Conservation (phyloP, 2,888 invertebrate species). For the Choreutis nemorana region DNA sequence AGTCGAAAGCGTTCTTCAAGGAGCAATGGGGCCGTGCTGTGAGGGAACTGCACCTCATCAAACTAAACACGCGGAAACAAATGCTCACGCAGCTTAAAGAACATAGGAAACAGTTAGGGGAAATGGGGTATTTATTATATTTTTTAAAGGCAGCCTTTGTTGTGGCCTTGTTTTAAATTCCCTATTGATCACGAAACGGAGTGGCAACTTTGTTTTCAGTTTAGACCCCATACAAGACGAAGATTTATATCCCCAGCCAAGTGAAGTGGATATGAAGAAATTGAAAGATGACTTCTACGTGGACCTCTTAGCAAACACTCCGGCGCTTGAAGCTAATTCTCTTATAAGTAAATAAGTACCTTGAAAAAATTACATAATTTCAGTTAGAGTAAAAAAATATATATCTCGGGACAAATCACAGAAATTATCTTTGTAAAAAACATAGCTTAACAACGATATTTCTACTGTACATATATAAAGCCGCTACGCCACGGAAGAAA, state of each 20-base stretch:
- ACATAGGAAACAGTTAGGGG: slow-evolving; percentile 32
- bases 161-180: background rate
- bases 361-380: too few relatives aligned
- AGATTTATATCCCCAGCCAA: slow-evolving; percentile 13
- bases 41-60: slow-evolving; percentile 71
- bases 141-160: too few relatives aligned
- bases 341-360: slow-evolving; percentile 34
- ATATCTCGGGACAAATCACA: too few relatives aligned
- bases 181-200: background rate
- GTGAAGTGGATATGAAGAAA: slow-evolving; percentile 28
- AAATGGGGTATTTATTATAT: slow-evolving; percentile 19
- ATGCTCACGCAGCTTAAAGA: slow-evolving; percentile 57
- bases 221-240: slow-evolving; percentile 29
- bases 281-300: slow-evolving; percentile 52
- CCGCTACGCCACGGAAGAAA: too few relatives aligned
- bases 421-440: too few relatives aligned
- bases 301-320: slow-evolving; percentile 41
- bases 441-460: too few relatives aligned
- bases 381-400: too few relatives aligned
- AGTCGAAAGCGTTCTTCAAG: slow-evolving; percentile 77
- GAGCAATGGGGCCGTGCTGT: slow-evolving; percentile 77
- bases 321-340: slow-evolving; percentile 32
- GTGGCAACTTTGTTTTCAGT: slow-evolving; percentile 22
- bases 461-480: too few relatives aligned
- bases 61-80: slow-evolving; percentile 58